A percentile compares a stretch with the other conserved stretches of the same genome.
These are phyloP conservation scores for Poeciliopsis presidionis DNA, from an alignment of 2,797 vertebrate species.

Conservation along the genomic window DNA sequence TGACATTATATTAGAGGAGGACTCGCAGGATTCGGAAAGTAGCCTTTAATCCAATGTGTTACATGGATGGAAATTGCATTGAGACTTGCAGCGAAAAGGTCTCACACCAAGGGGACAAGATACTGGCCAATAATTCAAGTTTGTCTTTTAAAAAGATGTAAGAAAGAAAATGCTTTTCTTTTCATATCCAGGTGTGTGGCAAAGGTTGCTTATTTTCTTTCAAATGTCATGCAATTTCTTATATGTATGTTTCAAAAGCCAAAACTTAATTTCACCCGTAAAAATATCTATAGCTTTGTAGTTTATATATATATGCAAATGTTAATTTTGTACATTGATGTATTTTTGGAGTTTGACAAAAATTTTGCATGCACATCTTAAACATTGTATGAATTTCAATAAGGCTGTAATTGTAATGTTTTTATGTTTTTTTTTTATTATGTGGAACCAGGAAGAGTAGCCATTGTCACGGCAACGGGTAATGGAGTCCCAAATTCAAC, in stretches of 20 bases:
- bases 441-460: too few relatives aligned
- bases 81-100: conserved; percentile 28
- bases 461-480: too few relatives aligned
- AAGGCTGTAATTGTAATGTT: neutral
- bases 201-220: neutral
- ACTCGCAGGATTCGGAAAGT: conserved; percentile 54
- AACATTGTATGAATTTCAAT: neutral
- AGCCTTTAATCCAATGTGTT: conserved; percentile 62
- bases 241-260: neutral
- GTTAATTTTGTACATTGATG: neutral
- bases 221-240: neutral
- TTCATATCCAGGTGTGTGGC: neutral
- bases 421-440: too few relatives aligned
- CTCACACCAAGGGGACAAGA: conserved; percentile 20
- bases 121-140: conserved; percentile 15
- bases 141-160: neutral
- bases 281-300: neutral
- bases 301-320: neutral
- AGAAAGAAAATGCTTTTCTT: neutral
- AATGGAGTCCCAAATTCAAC: neutral
- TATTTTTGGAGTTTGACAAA: neutral
- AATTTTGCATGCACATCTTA: neutral
- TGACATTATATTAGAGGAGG: conserved; percentile 63
- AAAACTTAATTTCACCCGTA: neutral
- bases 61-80: conserved; percentile 44